Conservation (phyloP, 1,140 invertebrate species). For the Drosophila busckii region DNA sequence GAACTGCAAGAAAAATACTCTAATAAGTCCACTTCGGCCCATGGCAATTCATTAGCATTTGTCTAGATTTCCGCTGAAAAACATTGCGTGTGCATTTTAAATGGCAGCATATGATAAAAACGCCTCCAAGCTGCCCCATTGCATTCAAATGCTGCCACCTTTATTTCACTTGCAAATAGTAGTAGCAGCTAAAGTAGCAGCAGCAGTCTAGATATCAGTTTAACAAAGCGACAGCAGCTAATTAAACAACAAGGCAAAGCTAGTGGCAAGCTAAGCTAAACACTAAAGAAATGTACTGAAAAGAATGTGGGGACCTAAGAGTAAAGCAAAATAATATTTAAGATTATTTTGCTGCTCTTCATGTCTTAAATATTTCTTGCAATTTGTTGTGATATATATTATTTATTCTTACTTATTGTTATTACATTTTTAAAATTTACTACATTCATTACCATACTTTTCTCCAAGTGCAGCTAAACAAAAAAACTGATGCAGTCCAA, state of each 20-base stretch:
- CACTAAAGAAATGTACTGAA: background rate
- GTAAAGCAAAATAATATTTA: too few species aligned
- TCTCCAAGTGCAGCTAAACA: too few species aligned
- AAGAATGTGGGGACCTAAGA: too few species aligned
- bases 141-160: constrained; percentile 58
- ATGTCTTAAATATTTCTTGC: too few species aligned
- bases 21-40: too few species aligned
- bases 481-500: background rate
- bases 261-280: constrained; percentile 7
- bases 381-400: too few species aligned
- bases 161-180: constrained; percentile 28
- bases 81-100: constrained; percentile 61
- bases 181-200: constrained; percentile 52
- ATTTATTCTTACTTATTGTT: too few species aligned
- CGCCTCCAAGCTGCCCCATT: constrained; percentile 17
- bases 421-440: too few species aligned
- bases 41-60: constrained; percentile 56
- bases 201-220: constrained; percentile 53
- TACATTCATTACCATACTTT: too few species aligned
- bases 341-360: too few species aligned
- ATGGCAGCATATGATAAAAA: constrained; percentile 47
- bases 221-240: constrained; percentile 45
- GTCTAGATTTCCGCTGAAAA: constrained; percentile 60
- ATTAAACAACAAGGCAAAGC: constrained; percentile 13
- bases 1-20: background rate